These are phyloP conservation scores for Myzus persicae DNA, from an alignment of 1,140 invertebrate species.

Conservation along the genomic window DNA sequence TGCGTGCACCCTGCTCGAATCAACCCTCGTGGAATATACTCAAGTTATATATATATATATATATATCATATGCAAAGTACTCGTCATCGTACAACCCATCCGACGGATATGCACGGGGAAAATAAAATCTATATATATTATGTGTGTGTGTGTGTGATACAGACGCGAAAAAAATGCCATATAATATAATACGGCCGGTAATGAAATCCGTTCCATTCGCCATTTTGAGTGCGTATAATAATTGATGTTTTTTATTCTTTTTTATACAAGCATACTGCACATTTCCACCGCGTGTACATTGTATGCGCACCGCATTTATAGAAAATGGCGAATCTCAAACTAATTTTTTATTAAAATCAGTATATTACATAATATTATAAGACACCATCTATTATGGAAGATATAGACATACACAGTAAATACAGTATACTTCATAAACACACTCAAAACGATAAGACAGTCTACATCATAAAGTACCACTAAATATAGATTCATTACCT, in stretches of 20 bases:
- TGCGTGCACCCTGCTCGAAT: conserved; percentile 1
- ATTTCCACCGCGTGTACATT: not conserved
- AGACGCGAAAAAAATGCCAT: conserved; percentile 31
- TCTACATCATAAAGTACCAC: not conserved
- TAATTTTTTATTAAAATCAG: conserved; percentile 34
- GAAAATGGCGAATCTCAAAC: conserved; percentile 50
- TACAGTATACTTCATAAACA: not conserved
- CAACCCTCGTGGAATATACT: conserved; percentile 25
- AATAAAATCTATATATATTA: conserved; percentile 13
- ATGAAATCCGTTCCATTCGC: conserved; percentile 54
- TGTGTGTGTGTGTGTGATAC: not conserved
- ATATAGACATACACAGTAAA: not conserved
- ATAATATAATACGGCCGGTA: conserved; percentile 45
- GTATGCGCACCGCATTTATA: not conserved
- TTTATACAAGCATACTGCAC: not conserved
- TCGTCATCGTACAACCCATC: not conserved
- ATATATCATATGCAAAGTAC: conserved; percentile 25
- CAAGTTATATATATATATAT: not conserved
- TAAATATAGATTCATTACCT: not conserved
- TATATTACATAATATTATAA: not conserved
- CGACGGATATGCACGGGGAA: not conserved
- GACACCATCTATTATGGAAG: not conserved
- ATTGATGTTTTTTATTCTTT: conserved; percentile 27
- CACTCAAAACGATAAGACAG: not conserved
- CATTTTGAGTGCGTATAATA: conserved; percentile 51